Percentiles rank a stretch among this genome's conserved stretches.
These are phyloP conservation scores for Anthophora plumipes DNA, from an alignment of 2,888 invertebrate genomes.

Conservation along the genomic window DNA sequence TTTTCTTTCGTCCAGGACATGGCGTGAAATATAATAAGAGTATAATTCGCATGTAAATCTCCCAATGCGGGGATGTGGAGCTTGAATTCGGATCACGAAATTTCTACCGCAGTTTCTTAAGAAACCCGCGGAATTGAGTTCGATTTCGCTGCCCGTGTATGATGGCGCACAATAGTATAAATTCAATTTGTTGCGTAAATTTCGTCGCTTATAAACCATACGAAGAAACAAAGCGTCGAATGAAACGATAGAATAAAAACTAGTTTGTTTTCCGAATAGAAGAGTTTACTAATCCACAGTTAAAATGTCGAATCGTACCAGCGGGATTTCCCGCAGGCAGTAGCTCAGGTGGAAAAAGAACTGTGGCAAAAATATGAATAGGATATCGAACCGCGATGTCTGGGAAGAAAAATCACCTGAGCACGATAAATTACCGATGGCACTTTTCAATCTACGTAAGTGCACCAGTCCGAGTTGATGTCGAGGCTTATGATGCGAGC, in stretches of 20 bases:
- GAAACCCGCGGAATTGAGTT: background rate
- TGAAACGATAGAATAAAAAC: too few relatives aligned
- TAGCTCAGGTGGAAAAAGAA: background rate
- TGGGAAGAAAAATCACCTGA: slow-evolving; percentile 24
- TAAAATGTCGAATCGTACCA: too few relatives aligned
- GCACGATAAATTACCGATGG: slow-evolving; percentile 59
- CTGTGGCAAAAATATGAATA: background rate
- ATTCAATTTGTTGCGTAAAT: too few relatives aligned
- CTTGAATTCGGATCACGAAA: slow-evolving; percentile 5
- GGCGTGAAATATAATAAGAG: slow-evolving; percentile 18
- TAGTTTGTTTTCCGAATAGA: too few relatives aligned
- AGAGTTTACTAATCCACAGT: too few relatives aligned
- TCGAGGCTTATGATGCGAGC: slow-evolving; percentile 39
- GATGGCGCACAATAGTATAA: too few relatives aligned
- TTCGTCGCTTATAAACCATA: too few relatives aligned
- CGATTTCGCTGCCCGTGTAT: slow-evolving; percentile 3
- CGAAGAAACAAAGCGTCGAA: too few relatives aligned
- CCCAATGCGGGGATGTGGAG: background rate
- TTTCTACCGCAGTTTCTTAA: slow-evolving; percentile 22
- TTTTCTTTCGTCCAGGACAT: slow-evolving; percentile 22
- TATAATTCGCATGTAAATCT: slow-evolving; percentile 26
- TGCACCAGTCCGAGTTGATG: slow-evolving; percentile 58
- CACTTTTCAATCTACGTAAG: slow-evolving; percentile 74
- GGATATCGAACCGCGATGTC: background rate
- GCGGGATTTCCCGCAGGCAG: too few relatives aligned